phyloP scores from a whole-genome alignment of 2,113 vertebrate species.

The Scomber scombrus region DNA sequence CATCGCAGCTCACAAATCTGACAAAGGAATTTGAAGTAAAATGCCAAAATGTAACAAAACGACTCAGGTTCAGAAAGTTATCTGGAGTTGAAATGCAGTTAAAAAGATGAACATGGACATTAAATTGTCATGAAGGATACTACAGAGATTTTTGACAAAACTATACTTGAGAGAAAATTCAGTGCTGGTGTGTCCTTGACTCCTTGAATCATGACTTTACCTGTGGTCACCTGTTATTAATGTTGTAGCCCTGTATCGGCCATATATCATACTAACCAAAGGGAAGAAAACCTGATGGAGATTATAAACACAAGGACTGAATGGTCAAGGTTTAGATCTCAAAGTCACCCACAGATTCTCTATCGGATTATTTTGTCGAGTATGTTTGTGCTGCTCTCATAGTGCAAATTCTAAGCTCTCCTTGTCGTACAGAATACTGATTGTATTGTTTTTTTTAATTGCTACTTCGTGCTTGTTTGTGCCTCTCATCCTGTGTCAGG shows the following conservation, averaged over 20 bases:
- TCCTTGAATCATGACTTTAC: not conserved
- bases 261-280: not conserved
- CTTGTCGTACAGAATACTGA: not conserved
- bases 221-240: slow-evolving; percentile 7
- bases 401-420: not conserved
- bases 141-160: not conserved
- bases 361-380: not conserved
- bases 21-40: not conserved
- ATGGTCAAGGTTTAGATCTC: not conserved
- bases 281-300: not conserved
- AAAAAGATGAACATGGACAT: not conserved
- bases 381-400: not conserved
- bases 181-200: slow-evolving; percentile 7
- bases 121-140: not conserved
- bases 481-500: not conserved
- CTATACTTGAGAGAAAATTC: not conserved
- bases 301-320: not conserved
- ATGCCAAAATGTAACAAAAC: not conserved
- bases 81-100: not conserved
- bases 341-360: not conserved
- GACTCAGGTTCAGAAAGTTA: too few relatives aligned
- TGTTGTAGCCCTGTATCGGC: not conserved
- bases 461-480: slow-evolving; percentile 1
- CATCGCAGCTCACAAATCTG: not conserved
- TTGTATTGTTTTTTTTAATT: not conserved